Percentiles rank a stretch among this genome's conserved stretches.
Conservation (phyloP, 2,797 vertebrate species). For the Pyrocephalus nanus region DNA sequence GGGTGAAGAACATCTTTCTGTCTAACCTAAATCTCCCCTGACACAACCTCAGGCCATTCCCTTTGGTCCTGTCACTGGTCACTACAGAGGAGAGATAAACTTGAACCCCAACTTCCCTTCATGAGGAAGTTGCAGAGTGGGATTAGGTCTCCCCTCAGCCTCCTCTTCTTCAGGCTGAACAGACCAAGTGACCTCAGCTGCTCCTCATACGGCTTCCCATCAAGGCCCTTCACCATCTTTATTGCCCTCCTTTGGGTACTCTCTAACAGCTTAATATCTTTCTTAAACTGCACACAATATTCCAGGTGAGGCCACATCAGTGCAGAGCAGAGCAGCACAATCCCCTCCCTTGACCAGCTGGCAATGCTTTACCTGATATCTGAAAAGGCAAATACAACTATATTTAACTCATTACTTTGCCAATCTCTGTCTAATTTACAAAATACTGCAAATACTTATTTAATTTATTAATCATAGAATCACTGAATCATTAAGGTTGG, state of each 20-base stretch:
- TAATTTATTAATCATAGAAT: neutral
- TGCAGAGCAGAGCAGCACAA: neutral
- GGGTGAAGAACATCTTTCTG: neutral
- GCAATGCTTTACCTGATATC: neutral
- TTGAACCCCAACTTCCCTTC: too few species aligned
- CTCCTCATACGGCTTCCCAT: neutral
- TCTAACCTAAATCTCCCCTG: neutral
- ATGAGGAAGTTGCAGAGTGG: neutral
- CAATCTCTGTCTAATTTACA: neutral
- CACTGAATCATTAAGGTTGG: neutral
- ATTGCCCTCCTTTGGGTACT: neutral
- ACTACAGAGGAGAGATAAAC: neutral
- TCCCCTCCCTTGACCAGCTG: neutral
- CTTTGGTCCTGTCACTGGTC: neutral
- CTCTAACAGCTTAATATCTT: neutral
- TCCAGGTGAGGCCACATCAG: neutral
- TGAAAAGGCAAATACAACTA: neutral
- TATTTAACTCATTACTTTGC: neutral
- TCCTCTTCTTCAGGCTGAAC: neutral
- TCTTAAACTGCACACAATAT: neutral
- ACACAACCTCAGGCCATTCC: neutral
- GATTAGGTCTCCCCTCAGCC: neutral
- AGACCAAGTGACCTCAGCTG: neutral
- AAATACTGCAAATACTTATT: neutral
- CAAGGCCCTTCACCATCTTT: neutral